These are phyloP conservation scores for Lamprologus lemairii DNA, from an alignment of 2,113 vertebrate genomes.

Conservation along the genomic window DNA sequence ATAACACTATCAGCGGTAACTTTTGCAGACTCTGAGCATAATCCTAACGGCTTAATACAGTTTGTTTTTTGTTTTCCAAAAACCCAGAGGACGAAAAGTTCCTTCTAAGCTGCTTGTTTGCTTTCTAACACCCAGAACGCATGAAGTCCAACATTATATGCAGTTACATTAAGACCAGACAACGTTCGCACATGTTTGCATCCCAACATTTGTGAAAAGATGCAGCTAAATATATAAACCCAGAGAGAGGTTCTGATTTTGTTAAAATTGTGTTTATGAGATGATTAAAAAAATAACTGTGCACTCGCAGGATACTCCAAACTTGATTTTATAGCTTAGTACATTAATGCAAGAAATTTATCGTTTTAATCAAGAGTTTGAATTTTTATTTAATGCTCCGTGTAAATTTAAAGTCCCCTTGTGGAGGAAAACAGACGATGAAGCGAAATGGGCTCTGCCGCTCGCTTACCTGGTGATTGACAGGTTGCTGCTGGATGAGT, in stretches of 20 bases:
- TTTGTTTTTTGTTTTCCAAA: neutral
- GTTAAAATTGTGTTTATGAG: neutral
- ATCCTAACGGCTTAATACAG: neutral
- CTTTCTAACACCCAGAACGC: neutral
- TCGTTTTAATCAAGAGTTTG: neutral
- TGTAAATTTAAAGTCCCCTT: neutral
- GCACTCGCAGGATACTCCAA: neutral
- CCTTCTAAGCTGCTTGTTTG: neutral
- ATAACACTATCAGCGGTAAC: neutral
- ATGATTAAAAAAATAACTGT: neutral
- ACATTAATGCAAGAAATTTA: neutral
- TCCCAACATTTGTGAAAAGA: neutral
- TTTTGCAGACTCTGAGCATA: neutral
- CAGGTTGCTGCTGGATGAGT: neutral
- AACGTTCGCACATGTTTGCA: neutral
- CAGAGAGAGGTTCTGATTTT: neutral
- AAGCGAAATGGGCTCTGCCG: neutral
- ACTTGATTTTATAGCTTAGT: neutral
- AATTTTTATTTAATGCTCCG: neutral
- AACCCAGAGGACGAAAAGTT: rapidly evolving
- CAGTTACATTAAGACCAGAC: neutral
- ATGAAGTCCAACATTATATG: neutral
- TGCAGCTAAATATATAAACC: neutral
- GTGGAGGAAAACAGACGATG: neutral
- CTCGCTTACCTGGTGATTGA: neutral